Conservation (phyloP, 2,797 vertebrate genomes). For the Pseudochaenichthys georgianus region DNA sequence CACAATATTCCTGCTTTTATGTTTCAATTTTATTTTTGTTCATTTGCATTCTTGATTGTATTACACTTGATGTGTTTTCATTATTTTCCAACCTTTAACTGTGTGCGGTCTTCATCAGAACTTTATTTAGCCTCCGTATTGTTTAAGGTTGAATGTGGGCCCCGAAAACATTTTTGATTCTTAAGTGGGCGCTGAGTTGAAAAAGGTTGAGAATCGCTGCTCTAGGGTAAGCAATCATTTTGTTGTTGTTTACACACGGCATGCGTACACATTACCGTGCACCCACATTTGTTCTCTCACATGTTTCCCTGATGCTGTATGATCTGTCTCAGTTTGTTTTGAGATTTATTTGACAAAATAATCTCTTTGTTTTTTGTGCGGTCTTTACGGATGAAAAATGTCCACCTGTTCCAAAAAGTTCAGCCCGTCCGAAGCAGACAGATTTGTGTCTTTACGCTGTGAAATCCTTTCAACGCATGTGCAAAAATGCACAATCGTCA, state of each 20-base stretch:
- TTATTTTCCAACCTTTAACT: conserved; percentile 33
- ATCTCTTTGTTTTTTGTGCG: conserved; percentile 16
- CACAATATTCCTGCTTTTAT: conserved; percentile 18
- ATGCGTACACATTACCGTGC: background rate
- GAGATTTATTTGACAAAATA: conserved; percentile 22
- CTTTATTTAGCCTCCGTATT: too few species aligned
- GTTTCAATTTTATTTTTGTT: background rate
- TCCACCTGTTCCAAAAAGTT: conserved; percentile 3
- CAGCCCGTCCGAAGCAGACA: conserved; percentile 13
- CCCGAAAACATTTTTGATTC: too few species aligned
- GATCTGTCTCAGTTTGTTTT: conserved; percentile 31
- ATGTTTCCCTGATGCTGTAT: background rate
- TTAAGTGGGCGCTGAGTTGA: too few species aligned
- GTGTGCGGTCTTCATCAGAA: too few species aligned
- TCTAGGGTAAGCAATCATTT: too few species aligned
- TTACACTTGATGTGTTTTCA: conserved; percentile 59
- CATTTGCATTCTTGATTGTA: conserved; percentile 50
- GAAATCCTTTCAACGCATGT: background rate
- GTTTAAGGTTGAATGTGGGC: too few species aligned
- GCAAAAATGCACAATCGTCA: background rate
- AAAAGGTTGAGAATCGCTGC: too few species aligned
- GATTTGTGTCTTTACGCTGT: background rate
- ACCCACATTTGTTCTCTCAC: background rate
- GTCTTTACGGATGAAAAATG: conserved; percentile 4
- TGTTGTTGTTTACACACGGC: background rate